Evolutionary conservation across 2,888 invertebrate species (phyloP).

Genomic region (Zele albiditarsus): DNA sequence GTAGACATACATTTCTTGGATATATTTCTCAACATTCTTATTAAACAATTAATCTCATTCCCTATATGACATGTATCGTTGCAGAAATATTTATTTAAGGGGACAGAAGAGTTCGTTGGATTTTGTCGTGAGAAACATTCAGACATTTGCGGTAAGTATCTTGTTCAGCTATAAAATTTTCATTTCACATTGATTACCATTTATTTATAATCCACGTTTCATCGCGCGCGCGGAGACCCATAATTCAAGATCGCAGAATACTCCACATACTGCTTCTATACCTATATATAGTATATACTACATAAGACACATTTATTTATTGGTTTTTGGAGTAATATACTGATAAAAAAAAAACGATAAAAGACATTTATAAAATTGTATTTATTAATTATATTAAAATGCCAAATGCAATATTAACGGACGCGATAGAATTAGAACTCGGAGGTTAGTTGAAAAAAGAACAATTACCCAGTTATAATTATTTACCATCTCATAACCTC

Average conservation of each 20-base stretch:
- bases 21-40: background rate
- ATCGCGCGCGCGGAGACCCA: too few species aligned
- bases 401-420: slow-evolving; percentile 63
- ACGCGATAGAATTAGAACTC: slow-evolving; percentile 58
- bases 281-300: too few species aligned
- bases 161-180: background rate
- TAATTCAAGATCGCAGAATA: too few species aligned
- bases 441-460: slow-evolving; percentile 51
- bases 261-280: too few species aligned
- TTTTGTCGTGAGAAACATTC: background rate
- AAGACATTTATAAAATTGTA: background rate
- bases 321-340: background rate
- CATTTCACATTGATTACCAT: too few species aligned
- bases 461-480: background rate
- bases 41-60: background rate
- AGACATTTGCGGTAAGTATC: background rate
- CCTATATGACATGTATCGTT: background rate
- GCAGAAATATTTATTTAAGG: background rate
- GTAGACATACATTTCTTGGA: background rate
- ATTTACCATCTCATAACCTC: slow-evolving; percentile 38
- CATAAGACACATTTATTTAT: background rate
- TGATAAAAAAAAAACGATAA: background rate
- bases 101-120: background rate
- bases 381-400: slow-evolving; percentile 52
- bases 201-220: too few species aligned